phyloP scores from a whole-genome alignment of 2,113 vertebrate species.

The Hydrochoerus hydrochaeris region DNA sequence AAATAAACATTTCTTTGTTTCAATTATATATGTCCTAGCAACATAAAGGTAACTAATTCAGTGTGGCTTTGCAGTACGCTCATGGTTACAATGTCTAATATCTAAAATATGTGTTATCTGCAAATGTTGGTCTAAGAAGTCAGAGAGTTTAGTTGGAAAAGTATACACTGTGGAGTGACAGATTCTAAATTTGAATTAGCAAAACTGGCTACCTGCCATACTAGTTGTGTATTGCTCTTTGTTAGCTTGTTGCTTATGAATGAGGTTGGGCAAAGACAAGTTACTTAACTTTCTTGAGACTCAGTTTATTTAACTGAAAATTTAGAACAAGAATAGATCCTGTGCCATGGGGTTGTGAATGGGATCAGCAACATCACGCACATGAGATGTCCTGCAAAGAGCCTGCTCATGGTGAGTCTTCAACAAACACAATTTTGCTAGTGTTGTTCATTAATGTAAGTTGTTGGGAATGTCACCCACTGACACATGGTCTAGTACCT shows the following conservation, averaged over 20 bases:
- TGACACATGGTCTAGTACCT: neutral
- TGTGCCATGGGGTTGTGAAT: neutral
- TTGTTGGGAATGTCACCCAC: neutral
- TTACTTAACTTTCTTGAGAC: neutral
- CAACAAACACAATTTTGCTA: neutral
- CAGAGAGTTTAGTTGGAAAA: neutral
- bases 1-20: neutral
- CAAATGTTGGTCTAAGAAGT: neutral
- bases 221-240: neutral
- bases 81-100: neutral
- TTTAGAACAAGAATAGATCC: neutral
- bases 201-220: neutral
- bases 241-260: neutral
- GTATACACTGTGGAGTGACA: neutral
- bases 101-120: neutral
- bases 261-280: neutral
- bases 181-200: neutral
- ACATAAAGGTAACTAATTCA: neutral
- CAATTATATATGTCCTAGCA: neutral
- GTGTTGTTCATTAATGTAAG: neutral
- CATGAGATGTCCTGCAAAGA: neutral
- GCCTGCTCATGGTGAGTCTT: neutral
- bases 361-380: neutral
- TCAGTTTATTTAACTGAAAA: neutral
- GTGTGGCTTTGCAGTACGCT: neutral